These are phyloP conservation scores for Tanypteryx hageni DNA, from an alignment of 2,888 invertebrate genomes.

Conservation along the genomic window DNA sequence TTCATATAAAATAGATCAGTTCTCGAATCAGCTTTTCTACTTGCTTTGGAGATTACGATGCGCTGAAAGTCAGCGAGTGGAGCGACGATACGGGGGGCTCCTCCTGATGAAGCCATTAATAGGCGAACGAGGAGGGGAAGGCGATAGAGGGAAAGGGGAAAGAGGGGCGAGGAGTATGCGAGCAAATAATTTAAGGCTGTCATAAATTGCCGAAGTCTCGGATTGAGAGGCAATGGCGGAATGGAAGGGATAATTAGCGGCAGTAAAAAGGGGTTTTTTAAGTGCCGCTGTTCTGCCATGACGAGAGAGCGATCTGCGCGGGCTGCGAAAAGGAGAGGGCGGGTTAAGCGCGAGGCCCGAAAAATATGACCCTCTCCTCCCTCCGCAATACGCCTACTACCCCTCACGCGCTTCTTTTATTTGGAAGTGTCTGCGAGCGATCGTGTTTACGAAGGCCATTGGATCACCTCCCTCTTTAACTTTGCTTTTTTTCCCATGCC, in stretches of 20 bases:
- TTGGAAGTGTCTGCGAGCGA: not conserved
- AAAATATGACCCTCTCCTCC: not conserved
- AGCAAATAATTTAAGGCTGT: conserved; percentile 9
- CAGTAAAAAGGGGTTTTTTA: conserved; percentile 19
- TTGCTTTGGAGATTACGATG: not conserved
- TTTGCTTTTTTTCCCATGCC: not conserved
- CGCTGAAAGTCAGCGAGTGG: not conserved
- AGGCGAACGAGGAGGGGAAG: not conserved
- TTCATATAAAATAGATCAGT: too few species aligned
- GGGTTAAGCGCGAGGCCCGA: too few species aligned
- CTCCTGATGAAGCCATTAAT: conserved; percentile 39
- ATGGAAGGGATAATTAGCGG: conserved; percentile 34
- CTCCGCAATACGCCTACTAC: too few species aligned
- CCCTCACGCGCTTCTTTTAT: not conserved
- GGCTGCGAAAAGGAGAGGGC: too few species aligned
- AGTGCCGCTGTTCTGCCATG: not conserved
- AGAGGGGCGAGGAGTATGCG: not conserved
- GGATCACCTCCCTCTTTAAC: not conserved
- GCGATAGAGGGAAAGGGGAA: not conserved
- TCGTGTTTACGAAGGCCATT: conserved; percentile 33
- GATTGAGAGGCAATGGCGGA: conserved; percentile 22
- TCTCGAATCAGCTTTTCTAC: not conserved
- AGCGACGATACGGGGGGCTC: not conserved
- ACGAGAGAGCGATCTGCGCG: not conserved
- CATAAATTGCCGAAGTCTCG: conserved; percentile 25